A percentile compares a stretch with the other conserved stretches of the same genome.
These are phyloP conservation scores for Amia ocellicauda DNA, from an alignment of 2,113 vertebrate genomes.

Conservation along the genomic window DNA sequence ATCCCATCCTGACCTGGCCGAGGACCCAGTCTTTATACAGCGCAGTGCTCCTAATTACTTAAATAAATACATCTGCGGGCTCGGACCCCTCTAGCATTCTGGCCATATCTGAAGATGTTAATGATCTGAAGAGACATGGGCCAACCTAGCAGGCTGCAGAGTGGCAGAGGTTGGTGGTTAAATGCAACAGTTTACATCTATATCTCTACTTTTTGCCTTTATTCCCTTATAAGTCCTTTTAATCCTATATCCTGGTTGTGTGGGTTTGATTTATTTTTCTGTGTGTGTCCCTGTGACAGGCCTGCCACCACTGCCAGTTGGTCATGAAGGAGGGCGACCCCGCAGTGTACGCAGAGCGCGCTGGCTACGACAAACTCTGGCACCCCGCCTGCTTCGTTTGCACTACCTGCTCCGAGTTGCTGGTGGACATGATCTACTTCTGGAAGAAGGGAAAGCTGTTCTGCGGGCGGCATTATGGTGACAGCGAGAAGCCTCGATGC, in stretches of 20 bases:
- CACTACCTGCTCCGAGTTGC: constrained; percentile 79
- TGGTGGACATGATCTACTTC: constrained; percentile 99
- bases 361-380: constrained; percentile 91
- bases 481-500: constrained; percentile 95
- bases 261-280: no score
- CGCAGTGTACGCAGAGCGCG: constrained; percentile 89
- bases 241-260: neutral
- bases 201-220: no score
- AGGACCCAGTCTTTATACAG: no score
- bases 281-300: constrained; percentile 54
- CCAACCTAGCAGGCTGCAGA: no score
- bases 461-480: constrained; percentile 96
- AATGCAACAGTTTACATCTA: no score
- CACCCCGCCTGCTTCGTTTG: constrained; percentile 93
- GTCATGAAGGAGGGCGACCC: constrained; percentile 86
- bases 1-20: no score
- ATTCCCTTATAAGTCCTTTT: neutral
- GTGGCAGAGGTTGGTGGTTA: no score
- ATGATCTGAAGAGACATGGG: no score
- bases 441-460: constrained; percentile 92
- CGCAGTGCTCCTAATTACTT: no score
- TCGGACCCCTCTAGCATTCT: no score
- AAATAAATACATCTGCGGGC: no score
- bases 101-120: no score
- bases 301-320: constrained; percentile 78